Conservation (phyloP, 2,797 vertebrate species). For the Enteromius treurensis region DNA sequence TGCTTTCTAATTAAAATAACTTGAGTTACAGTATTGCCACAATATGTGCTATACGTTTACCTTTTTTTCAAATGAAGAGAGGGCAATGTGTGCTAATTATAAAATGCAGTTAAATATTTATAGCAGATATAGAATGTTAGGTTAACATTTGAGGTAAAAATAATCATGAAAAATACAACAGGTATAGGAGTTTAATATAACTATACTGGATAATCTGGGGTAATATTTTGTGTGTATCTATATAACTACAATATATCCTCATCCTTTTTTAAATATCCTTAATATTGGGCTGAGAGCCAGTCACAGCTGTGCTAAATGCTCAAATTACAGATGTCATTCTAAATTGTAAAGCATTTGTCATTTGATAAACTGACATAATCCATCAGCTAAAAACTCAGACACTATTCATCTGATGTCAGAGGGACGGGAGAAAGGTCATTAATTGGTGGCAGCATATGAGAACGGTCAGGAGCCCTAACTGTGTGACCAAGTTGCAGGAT, state of each 20-base stretch:
- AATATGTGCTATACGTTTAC: not conserved
- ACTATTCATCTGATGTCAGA: conserved; percentile 54
- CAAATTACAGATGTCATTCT: conserved; percentile 28
- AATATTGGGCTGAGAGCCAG: conserved; percentile 24
- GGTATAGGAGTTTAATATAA: not conserved
- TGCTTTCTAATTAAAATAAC: not conserved
- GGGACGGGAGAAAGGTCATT: conserved; percentile 63
- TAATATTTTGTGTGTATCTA: not conserved
- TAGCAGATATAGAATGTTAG: not conserved
- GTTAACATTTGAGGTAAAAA: not conserved
- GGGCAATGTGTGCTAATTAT: not conserved
- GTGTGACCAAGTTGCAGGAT: conserved; percentile 45
- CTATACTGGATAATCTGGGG: not conserved
- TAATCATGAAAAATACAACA: not conserved
- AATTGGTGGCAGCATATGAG: conserved; percentile 69
- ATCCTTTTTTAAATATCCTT: not conserved
- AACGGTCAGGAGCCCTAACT: conserved; percentile 55
- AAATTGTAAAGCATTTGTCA: conserved; percentile 38
- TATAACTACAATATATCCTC: not conserved
- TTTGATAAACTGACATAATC: conserved; percentile 39
- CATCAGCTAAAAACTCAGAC: conserved; percentile 34
- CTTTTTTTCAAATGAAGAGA: not conserved
- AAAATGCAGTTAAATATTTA: not conserved
- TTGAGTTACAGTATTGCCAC: not conserved
- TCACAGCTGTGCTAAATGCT: conserved; percentile 30